Evolutionary conservation across 1,140 invertebrate genomes (phyloP), one percentile per base, ranked within the genome.

Genomic region (Spodoptera litura): DNA sequence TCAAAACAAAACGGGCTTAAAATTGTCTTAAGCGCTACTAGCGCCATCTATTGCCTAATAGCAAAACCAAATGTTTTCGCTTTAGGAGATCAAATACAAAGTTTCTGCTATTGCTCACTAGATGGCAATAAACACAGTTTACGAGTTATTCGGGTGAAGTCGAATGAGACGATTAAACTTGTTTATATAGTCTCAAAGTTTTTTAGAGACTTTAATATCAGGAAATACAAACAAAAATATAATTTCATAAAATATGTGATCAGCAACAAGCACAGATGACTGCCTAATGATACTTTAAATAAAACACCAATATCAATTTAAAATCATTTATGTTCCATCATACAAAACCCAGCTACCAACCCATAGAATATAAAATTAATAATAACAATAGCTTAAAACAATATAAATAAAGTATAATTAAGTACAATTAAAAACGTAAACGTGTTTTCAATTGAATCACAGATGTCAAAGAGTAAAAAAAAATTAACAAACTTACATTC

Each of bases 301-400:
- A n/a, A 74, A 74, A 75, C 6, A 75, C 49, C 35, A 27, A 15
- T 6, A 11, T 27, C 35, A 20, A n/a, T 73, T 73, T 58, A 58
- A 73, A 58, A 73, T 59, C 52, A 75, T 75, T 75, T 75, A 75
- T 75, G 10, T 52, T 75, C 35, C 58, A 75, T 49, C 15, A 68
- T 68, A 68, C 20, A 59, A 77, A 56, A 55, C 74, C 74, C 74
- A 56, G 55, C 59, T 66, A 27, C 74, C 61, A 77, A 77, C 44
- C 74, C 74, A 66, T 66, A 77, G 25, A 66, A 77, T 66, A 77
- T 44, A 77, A 77, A 72, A 61, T n/a, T 53, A 62, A 62, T 31
- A 53, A 76, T 31, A 77, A 77, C 52, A 77, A 77, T 68, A 12
- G 25, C 74, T 66, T 77, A 13, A 27, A 49, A 61, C 44, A 49